Evolutionary conservation across 1,140 invertebrate genomes (phyloP), one percentile per base, ranked within the genome.

Genomic region (Aradophagus sp.): DNA sequence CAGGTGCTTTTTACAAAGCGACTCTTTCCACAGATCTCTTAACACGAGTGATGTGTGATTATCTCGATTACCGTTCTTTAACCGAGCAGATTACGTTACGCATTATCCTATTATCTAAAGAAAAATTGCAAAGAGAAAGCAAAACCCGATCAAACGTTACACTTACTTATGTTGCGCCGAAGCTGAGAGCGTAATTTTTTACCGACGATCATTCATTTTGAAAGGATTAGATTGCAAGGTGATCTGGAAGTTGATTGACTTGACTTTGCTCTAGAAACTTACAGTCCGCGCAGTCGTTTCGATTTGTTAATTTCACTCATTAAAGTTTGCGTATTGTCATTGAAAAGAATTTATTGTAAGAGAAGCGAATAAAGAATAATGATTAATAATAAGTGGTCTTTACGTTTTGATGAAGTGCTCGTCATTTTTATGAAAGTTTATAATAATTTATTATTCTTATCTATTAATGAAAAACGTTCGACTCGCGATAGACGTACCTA

Each of bases 121-220:
- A 29, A 61, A 50, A 61, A 61, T 50, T 61, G 31, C 36, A 29
- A 2, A 50, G 35, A 38, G 56, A 50, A 61, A 61, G 47, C 36
- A 32, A 48, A 32, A 48, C 44, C 20, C 34, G 35, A 41, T 38
- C 47, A 52, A 38, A 52, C 47, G 35, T 38, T 52, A 26, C 26
- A 52, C n/a, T 52, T 27, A 52, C n/a, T 52, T 17, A 10, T n/a
- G 10, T 52, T 20, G 35, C 23, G 35, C 38, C 34, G 19, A 19
- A 20, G 2, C 1, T 2, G 47, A 38, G 34, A 29, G 8, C 14
- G 13, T 52, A 11, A 39, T 52, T 38, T 55, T 41, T 31, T 14
- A 16, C 13, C 20, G 34, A 8, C 38, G 5, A 55, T 44, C 5
- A 31, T 42, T 5, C 6, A 11, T 17, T 42, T 31, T 15, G 50